Conservation (phyloP, 2,888 invertebrate species). For the Drosophila antonietae region DNA sequence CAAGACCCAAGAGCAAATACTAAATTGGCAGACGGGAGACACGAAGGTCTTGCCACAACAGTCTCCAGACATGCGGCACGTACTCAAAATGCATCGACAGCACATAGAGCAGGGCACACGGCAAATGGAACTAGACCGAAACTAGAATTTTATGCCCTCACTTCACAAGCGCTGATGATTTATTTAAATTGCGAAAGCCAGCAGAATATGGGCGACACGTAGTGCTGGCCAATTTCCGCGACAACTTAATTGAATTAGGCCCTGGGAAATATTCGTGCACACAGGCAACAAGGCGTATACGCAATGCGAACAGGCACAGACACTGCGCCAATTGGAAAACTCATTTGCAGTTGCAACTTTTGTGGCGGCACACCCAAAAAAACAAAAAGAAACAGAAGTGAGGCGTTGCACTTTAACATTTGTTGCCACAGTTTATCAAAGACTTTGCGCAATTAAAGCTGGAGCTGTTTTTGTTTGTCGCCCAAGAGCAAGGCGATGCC, state of each 20-base stretch:
- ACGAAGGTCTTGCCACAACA: conserved; percentile 22
- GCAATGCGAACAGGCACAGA: conserved; percentile 40
- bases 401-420: conserved; percentile 73
- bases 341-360: conserved; percentile 33
- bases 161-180: conserved; percentile 71
- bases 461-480: conserved; percentile 37
- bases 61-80: conserved; percentile 45
- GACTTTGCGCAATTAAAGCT: conserved; percentile 65
- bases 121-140: conserved; percentile 25
- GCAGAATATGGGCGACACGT: conserved; percentile 60
- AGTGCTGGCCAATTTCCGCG: conserved; percentile 64
- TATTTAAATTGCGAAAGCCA: conserved; percentile 80
- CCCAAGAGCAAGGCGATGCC: conserved; percentile 50
- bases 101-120: conserved; percentile 13
- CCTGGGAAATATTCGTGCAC: conserved; percentile 39
- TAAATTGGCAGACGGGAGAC: conserved; percentile 59
- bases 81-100: conserved; percentile 75
- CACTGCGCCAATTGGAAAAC: conserved; percentile 12
- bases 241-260: conserved; percentile 75
- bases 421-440: conserved; percentile 52
- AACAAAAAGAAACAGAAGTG: neutral
- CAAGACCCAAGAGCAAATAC: conserved; percentile 63
- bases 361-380: conserved; percentile 34
- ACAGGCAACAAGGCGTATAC: conserved; percentile 52
- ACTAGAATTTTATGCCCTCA: conserved; percentile 27